phyloP scores from a whole-genome alignment of 2,797 vertebrate species.

The Psittacula derbiana region DNA sequence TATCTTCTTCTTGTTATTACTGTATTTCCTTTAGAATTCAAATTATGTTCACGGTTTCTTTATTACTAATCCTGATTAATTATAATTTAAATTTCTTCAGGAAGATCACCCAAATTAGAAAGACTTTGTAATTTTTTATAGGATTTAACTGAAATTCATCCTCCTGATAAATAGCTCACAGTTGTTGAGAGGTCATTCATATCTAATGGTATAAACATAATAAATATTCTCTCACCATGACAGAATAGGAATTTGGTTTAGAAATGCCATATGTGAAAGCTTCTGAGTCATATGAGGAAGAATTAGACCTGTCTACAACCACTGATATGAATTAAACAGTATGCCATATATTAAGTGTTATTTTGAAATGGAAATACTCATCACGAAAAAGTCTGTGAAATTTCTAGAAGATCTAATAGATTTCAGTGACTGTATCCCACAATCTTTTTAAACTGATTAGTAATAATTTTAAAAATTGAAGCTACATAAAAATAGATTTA shows the following conservation, averaged over 20 bases:
- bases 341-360: not conserved
- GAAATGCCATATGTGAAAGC: not conserved
- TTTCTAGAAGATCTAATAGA: not conserved
- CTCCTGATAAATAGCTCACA: not conserved
- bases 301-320: not conserved
- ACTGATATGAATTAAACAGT: not conserved
- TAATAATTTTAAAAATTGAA: not conserved
- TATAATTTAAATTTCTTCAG: not conserved
- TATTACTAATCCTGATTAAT: not conserved
- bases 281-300: not conserved
- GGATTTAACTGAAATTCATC: not conserved
- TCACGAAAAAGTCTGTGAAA: not conserved
- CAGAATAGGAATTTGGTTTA: not conserved
- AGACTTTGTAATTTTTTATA: not conserved
- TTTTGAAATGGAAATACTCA: not conserved
- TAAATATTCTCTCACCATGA: not conserved
- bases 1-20: not conserved
- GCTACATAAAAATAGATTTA: not conserved
- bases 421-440: not conserved
- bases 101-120: not conserved
- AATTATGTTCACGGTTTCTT: not conserved
- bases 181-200: not conserved
- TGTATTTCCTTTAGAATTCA: not conserved
- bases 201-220: not conserved
- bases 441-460: not conserved